Evolutionary conservation across 2,113 vertebrate species (phyloP).

Genomic region (Diadophis punctatus): DNA sequence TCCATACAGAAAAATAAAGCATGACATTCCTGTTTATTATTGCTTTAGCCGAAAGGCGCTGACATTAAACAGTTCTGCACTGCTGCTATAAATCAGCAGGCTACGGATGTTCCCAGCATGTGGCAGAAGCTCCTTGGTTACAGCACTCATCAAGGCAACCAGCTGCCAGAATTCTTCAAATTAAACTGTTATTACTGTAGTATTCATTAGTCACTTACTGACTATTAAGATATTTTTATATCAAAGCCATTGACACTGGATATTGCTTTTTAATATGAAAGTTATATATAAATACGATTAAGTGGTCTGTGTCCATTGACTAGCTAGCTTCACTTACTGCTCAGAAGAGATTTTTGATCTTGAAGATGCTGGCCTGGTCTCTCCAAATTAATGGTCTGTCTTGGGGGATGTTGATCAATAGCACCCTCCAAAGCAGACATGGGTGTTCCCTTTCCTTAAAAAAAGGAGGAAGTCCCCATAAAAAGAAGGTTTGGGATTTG

Average conservation of each 20-base stretch:
- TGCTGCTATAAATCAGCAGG: conserved; percentile 79
- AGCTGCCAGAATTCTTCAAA: conserved; percentile 81
- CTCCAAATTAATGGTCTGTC: conserved; percentile 43
- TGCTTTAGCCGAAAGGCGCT: conserved; percentile 78
- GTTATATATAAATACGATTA: conserved; percentile 71
- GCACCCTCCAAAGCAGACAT: conserved; percentile 45
- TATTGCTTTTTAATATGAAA: conserved; percentile 73
- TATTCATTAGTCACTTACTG: conserved; percentile 79
- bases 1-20: conserved; percentile 81
- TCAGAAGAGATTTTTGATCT: conserved; percentile 26
- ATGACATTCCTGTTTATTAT: conserved; percentile 80
- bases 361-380: conserved; percentile 23
- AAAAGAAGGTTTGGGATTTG: neutral
- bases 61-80: conserved; percentile 81
- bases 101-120: conserved; percentile 77
- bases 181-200: conserved; percentile 77
- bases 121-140: conserved; percentile 73
- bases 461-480: neutral
- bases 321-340: conserved; percentile 45
- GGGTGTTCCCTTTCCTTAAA: neutral
- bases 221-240: conserved; percentile 79
- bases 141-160: conserved; percentile 73
- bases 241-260: conserved; percentile 65
- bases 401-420: conserved; percentile 46
- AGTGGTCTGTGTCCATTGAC: conserved; percentile 45